phyloP scores from a whole-genome alignment of 2,113 vertebrate species.

The Heterotis niloticus region DNA sequence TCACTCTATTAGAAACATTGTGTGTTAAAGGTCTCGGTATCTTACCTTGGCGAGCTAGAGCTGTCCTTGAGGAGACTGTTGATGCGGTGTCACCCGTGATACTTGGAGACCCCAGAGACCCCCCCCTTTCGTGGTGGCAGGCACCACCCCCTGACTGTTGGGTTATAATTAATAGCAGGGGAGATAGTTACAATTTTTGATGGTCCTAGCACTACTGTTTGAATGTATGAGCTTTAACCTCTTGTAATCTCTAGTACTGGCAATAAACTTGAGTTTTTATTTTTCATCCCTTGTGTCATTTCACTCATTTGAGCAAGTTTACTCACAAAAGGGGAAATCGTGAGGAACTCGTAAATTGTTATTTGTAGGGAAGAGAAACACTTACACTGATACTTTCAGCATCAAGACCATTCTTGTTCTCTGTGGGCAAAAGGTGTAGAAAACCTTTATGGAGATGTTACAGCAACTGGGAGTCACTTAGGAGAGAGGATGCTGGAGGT shows the following conservation, averaged over 20 bases:
- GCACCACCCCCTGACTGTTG: constrained; percentile 63
- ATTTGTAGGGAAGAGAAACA: neutral
- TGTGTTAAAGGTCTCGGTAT: neutral
- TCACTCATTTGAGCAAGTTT: neutral
- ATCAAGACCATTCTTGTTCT: constrained; percentile 73
- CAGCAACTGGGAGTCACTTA: too few relatives aligned
- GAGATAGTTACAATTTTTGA: neutral
- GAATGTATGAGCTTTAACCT: too few relatives aligned
- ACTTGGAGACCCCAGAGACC: constrained; percentile 43
- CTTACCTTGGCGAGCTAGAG: constrained; percentile 62
- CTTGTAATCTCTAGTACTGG: too few relatives aligned
- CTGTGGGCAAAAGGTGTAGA: constrained; percentile 46
- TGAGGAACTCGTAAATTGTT: neutral
- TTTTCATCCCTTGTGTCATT: too few relatives aligned
- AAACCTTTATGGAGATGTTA: too few relatives aligned
- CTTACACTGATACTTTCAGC: constrained; percentile 61
- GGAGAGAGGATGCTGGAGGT: neutral
- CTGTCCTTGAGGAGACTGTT: constrained; percentile 41
- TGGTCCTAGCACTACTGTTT: neutral
- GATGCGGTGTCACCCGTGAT: constrained; percentile 41
- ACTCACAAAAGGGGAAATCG: neutral
- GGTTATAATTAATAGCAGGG: constrained; percentile 58
- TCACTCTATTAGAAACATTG: too few relatives aligned
- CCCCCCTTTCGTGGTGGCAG: constrained; percentile 62
- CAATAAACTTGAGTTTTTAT: too few relatives aligned